These are phyloP conservation scores for Melanotus villosus DNA, from an alignment of 2,888 invertebrate species.

Conservation along the genomic window DNA sequence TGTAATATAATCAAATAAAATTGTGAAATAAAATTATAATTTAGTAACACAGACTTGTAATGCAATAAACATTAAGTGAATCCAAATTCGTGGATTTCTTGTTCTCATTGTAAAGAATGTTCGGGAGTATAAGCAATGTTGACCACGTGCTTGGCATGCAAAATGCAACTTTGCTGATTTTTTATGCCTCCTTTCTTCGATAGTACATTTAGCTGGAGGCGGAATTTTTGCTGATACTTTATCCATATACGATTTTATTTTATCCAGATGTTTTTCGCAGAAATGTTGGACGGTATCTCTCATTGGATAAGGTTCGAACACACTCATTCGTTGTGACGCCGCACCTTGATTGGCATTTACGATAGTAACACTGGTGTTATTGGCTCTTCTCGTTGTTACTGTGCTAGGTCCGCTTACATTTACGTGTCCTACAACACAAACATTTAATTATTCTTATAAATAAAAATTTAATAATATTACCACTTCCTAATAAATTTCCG, in stretches of 20 bases:
- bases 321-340: constrained; percentile 78
- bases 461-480: too few species aligned
- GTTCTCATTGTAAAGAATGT: constrained; percentile 85
- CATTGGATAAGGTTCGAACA: constrained; percentile 93
- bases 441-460: neutral
- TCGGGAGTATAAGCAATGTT: constrained; percentile 89
- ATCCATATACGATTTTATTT: constrained; percentile 93
- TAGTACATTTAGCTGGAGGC: constrained; percentile 93
- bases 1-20: too few species aligned
- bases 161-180: constrained; percentile 91
- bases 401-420: constrained; percentile 76
- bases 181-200: constrained; percentile 90
- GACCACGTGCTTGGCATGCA: constrained; percentile 86
- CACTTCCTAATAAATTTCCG: constrained; percentile 55
- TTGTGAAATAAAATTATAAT: too few species aligned
- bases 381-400: constrained; percentile 73
- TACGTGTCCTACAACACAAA: constrained; percentile 61
- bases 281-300: constrained; percentile 94
- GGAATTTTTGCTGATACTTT: constrained; percentile 88
- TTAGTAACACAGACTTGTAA: constrained; percentile 77
- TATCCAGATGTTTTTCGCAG: constrained; percentile 94
- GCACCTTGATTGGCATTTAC: constrained; percentile 73
- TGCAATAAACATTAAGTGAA: constrained; percentile 96
- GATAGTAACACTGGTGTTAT: constrained; percentile 85
- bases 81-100: constrained; percentile 90